Percentiles rank a stretch among this genome's conserved stretches.
Evolutionary conservation across 1,140 invertebrate genomes (phyloP).

Genomic region (Bombus picipes): DNA sequence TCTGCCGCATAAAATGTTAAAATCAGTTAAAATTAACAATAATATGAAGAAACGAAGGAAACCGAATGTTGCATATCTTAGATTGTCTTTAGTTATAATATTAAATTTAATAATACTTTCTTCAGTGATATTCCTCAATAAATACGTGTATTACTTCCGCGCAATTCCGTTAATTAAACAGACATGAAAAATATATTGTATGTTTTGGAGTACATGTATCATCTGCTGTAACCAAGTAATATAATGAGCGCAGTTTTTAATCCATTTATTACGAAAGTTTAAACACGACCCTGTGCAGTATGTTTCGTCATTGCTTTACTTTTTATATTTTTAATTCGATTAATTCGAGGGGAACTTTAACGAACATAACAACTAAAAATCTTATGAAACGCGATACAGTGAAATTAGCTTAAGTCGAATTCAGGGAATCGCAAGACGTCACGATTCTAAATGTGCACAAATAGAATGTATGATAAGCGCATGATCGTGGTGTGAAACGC

Average conservation of each 20-base stretch:
- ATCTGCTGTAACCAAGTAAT: neutral
- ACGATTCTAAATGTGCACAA: neutral
- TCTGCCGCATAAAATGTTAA: neutral
- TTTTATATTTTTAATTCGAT: too few relatives aligned
- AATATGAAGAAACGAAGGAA: neutral
- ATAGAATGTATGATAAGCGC: too few relatives aligned
- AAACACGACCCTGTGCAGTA: too few relatives aligned
- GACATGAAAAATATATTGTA: neutral
- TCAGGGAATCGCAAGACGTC: neutral
- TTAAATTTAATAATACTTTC: neutral
- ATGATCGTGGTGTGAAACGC: too few relatives aligned
- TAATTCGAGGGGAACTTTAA: too few relatives aligned
- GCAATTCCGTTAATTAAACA: neutral
- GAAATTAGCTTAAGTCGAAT: constrained; percentile 10
- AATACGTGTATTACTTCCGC: neutral
- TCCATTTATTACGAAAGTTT: too few relatives aligned
- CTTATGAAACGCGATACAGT: neutral
- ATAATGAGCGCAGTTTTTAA: too few relatives aligned
- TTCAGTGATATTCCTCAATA: neutral
- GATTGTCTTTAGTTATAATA: neutral
- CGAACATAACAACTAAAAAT: neutral
- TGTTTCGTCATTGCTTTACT: too few relatives aligned
- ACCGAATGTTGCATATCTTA: neutral
- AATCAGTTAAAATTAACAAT: too few relatives aligned
- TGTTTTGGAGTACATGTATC: neutral